Conservation (phyloP, 2,113 vertebrate genomes). For the Sporophila hypoxantha region DNA sequence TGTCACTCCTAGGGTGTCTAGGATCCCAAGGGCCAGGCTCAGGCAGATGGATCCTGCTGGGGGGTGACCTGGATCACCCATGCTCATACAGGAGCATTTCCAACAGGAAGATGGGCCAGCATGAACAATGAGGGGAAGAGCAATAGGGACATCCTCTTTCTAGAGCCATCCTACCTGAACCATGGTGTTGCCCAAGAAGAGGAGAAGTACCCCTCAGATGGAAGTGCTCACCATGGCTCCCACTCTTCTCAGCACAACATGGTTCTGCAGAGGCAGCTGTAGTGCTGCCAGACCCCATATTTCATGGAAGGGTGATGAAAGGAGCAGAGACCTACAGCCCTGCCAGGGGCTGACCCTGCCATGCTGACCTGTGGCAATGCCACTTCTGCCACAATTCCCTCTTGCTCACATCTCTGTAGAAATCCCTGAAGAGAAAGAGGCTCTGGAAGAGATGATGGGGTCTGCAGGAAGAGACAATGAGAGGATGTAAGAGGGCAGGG, state of each 20-base stretch:
- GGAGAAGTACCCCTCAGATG: neutral
- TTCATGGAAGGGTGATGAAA: neutral
- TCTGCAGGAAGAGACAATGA: neutral
- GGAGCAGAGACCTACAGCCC: neutral
- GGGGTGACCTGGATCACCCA: neutral
- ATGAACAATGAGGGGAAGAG: neutral
- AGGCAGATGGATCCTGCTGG: neutral
- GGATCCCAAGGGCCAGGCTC: neutral
- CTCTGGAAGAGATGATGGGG: neutral
- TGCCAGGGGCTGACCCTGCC: neutral
- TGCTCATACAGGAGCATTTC: neutral
- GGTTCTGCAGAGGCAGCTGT: neutral
- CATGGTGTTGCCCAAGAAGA: too few relatives aligned
- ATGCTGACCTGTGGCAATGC: neutral
- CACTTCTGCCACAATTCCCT: neutral
- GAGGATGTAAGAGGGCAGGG: neutral
- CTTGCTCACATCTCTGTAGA: neutral
- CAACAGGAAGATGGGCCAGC: neutral
- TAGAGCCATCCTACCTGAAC: neutral
- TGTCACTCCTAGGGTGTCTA: neutral
- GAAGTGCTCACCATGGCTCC: neutral
- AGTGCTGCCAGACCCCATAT: neutral
- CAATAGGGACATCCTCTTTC: neutral
- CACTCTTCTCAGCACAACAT: neutral
- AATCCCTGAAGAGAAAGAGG: neutral